Evolutionary conservation across 2,888 invertebrate genomes (phyloP).

Genomic region (Proisotoma minuta): DNA sequence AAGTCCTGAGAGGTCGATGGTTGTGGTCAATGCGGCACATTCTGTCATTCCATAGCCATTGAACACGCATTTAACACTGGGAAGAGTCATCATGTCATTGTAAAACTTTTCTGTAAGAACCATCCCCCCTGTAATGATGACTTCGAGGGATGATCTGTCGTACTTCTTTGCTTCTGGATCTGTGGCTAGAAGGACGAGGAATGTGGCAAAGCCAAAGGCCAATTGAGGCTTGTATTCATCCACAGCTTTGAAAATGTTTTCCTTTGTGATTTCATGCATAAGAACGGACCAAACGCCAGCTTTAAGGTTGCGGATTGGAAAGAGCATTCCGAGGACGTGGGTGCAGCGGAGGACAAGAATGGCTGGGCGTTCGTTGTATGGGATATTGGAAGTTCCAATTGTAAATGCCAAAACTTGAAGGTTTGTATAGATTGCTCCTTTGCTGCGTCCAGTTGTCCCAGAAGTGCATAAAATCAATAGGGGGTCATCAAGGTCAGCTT

Average conservation of each 20-base stretch:
- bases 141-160: conserved; percentile 35
- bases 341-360: conserved; percentile 28
- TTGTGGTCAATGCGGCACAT: conserved; percentile 30
- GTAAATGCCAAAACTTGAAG: conserved; percentile 39
- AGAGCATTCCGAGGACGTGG: conserved; percentile 34
- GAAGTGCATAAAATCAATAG: conserved; percentile 40
- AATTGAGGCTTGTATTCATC: conserved; percentile 38
- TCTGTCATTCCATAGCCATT: conserved; percentile 37
- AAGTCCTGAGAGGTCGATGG: conserved; percentile 39
- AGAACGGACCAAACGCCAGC: conserved; percentile 35
- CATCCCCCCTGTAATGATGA: conserved; percentile 42
- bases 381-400: conserved; percentile 38
- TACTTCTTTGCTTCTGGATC: conserved; percentile 39
- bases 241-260: conserved; percentile 33
- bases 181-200: conserved; percentile 30
- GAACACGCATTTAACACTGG: conserved; percentile 25
- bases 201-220: conserved; percentile 45
- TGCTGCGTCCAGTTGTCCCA: conserved; percentile 44
- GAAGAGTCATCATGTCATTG: conserved; percentile 33
- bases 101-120: conserved; percentile 22
- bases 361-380: conserved; percentile 32
- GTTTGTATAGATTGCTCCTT: conserved; percentile 44
- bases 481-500: conserved; percentile 40
- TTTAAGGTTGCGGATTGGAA: conserved; percentile 34
- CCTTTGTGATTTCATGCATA: conserved; percentile 33